Conservation (phyloP, 2,888 invertebrate genomes). For the Spilarctia lutea region DNA sequence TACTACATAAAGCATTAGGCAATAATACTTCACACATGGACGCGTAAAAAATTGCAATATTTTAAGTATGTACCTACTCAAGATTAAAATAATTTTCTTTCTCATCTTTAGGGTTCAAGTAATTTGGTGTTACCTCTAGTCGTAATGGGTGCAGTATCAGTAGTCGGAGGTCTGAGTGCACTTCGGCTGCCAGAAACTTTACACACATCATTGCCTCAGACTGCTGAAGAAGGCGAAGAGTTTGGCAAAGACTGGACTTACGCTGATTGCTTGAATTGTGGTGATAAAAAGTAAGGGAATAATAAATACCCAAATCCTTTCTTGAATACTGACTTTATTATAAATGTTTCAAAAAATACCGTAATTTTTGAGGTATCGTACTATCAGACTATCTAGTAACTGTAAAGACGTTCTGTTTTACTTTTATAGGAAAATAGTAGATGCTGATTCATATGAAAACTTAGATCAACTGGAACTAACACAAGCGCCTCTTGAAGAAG, state of each 20-base stretch:
- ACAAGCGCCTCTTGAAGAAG: constrained; percentile 68
- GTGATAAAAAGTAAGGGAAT: constrained; percentile 87
- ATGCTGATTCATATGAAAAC: constrained; percentile 90
- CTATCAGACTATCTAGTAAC: background rate
- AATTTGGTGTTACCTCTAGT: constrained; percentile 93
- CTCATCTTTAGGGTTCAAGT: constrained; percentile 90
- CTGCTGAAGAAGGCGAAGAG: constrained; percentile 94
- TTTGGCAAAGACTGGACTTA: constrained; percentile 94
- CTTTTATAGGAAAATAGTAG: constrained; percentile 81
- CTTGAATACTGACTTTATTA: background rate
- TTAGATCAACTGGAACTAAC: constrained; percentile 87
- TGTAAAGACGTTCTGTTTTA: background rate
- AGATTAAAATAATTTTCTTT: background rate
- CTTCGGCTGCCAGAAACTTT: constrained; percentile 94
- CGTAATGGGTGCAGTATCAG: constrained; percentile 93
- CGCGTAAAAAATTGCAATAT: background rate
- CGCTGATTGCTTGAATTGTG: constrained; percentile 91
- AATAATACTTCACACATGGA: background rate
- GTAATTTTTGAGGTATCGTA: background rate
- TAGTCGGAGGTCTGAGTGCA: constrained; percentile 93
- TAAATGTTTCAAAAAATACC: background rate
- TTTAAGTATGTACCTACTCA: background rate
- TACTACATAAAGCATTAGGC: background rate
- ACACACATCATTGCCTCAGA: constrained; percentile 93
- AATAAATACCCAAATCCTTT: background rate